A percentile compares a stretch with the other conserved stretches of the same genome.
Evolutionary conservation across 2,113 vertebrate species (phyloP).

Genomic region (Brachypteracias leptosomus): DNA sequence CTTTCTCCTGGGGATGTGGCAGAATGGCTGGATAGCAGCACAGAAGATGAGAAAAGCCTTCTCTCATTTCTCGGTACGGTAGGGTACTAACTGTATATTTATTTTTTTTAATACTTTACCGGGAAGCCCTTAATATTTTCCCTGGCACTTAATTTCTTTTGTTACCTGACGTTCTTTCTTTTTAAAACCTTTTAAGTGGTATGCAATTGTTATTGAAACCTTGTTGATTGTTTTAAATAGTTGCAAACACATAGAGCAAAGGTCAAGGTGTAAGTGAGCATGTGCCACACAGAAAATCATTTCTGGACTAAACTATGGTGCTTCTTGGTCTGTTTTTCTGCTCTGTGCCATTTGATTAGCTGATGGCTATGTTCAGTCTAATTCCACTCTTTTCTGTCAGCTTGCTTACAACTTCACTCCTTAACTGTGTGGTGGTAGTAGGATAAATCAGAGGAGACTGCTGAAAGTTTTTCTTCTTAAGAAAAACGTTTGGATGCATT

Average conservation of each 20-base stretch:
- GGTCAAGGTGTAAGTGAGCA: neutral
- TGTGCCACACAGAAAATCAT: neutral
- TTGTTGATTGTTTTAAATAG: conserved; percentile 9
- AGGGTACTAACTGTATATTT: conserved; percentile 45
- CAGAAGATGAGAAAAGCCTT: conserved; percentile 84
- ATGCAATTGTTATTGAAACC: neutral
- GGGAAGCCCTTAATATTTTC: conserved; percentile 33
- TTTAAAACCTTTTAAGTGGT: neutral
- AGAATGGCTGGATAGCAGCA: conserved; percentile 85
- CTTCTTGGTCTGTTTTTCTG: neutral
- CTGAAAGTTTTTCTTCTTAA: neutral
- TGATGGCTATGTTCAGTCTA: neutral
- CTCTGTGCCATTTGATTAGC: neutral
- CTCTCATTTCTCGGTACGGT: conserved; percentile 86
- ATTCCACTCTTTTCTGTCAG: neutral
- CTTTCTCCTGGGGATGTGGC: conserved; percentile 80
- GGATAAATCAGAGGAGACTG: neutral
- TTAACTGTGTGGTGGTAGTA: neutral
- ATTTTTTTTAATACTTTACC: conserved; percentile 41
- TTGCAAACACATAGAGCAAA: neutral
- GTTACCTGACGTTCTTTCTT: neutral
- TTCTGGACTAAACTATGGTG: neutral
- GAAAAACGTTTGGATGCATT: neutral
- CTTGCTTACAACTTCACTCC: neutral
- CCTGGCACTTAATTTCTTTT: neutral